These are phyloP conservation scores for Hiodon tergisus DNA, from an alignment of 2,113 vertebrate genomes.

Conservation along the genomic window DNA sequence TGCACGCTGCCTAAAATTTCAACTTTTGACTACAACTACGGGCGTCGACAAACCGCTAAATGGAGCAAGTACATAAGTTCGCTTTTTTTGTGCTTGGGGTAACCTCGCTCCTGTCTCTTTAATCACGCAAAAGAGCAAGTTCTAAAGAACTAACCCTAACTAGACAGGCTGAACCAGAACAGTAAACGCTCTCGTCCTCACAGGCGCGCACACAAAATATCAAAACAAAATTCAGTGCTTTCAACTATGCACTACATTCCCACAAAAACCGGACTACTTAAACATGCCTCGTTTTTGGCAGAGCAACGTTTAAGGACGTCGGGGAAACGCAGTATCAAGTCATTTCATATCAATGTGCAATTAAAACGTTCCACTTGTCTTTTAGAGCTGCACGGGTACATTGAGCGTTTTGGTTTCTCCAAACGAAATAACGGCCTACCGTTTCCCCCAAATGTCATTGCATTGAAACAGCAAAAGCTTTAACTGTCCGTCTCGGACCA, in stretches of 20 bases:
- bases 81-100: not conserved
- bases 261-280: constrained; percentile 21
- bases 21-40: not conserved
- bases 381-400: not conserved
- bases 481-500: constrained; percentile 25
- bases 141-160: not conserved
- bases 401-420: no score
- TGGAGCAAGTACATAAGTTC: not conserved
- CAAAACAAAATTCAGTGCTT: constrained; percentile 17
- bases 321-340: constrained; percentile 11
- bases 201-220: not conserved
- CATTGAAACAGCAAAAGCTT: not conserved
- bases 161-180: constrained; percentile 49
- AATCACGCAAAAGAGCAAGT: constrained; percentile 6
- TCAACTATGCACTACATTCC: constrained; percentile 14
- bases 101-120: constrained; percentile 3
- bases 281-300: constrained; percentile 45
- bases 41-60: not conserved
- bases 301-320: constrained; percentile 22
- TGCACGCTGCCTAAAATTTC: no score
- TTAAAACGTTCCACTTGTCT: constrained; percentile 4
- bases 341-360: constrained; percentile 1
- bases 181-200: constrained; percentile 11
- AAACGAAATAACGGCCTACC: not conserved
- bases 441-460: constrained; percentile 1